Conservation (phyloP, 2,113 vertebrate genomes). For the Indicator maculatus region DNA sequence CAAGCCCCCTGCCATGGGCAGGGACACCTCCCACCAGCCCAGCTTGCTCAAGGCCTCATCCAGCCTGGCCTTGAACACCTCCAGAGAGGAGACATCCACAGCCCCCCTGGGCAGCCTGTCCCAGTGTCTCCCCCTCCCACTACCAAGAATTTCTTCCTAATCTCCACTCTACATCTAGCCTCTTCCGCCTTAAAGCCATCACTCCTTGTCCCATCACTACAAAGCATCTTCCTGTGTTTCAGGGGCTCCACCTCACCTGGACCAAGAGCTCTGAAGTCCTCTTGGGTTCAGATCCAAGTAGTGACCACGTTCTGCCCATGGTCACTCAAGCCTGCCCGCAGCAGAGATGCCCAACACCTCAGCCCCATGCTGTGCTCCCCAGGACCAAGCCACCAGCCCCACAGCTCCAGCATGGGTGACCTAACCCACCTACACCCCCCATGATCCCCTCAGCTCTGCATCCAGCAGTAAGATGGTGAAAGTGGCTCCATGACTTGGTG, state of each 20-base stretch:
- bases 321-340: fast-evolving
- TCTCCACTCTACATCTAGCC: too few species aligned
- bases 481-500: fast-evolving
- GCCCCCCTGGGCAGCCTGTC: too few species aligned
- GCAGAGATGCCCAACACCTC: background rate
- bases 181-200: too few species aligned
- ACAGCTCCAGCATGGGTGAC: background rate
- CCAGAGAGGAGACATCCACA: too few species aligned
- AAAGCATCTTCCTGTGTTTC: background rate
- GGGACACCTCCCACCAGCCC: too few species aligned
- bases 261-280: background rate
- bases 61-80: too few species aligned
- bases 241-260: background rate
- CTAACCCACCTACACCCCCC: fast-evolving
- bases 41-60: too few species aligned
- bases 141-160: too few species aligned
- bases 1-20: too few species aligned
- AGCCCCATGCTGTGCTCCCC: background rate
- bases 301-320: background rate
- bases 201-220: too few species aligned
- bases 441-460: fast-evolving
- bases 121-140: too few species aligned
- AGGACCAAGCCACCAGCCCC: fast-evolving
- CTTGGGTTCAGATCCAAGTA: background rate
- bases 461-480: fast-evolving